Conservation (phyloP, 64 coral and sea anemone genomes). For the Acropora tenuis region DNA sequence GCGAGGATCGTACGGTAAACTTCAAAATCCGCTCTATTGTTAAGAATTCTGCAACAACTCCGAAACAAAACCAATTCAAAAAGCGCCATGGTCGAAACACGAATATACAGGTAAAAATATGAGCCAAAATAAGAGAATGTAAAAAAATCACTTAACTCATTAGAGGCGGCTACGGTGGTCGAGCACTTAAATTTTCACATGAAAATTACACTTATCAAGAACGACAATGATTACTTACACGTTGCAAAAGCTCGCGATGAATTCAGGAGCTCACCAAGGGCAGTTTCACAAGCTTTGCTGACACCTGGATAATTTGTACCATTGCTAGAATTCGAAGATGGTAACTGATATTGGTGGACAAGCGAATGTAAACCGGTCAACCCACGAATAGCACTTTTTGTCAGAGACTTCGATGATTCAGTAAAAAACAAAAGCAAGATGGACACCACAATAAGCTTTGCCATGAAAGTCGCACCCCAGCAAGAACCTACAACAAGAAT, state of each 20-base stretch:
- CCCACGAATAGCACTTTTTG: not conserved
- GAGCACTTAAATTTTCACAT: no score
- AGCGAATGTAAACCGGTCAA: not conserved
- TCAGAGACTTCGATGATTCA: not conserved
- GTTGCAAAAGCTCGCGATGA: not conserved
- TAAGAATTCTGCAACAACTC: no score
- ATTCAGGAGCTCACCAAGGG: not conserved
- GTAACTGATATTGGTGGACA: not conserved
- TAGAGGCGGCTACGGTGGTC: no score
- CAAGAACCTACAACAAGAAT: not conserved
- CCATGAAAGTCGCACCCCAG: not conserved
- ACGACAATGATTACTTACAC: not conserved
- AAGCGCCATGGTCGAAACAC: no score
- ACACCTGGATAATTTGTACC: not conserved
- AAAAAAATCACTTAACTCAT: no score
- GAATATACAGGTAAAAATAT: no score
- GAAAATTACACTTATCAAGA: no score
- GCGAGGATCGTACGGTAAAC: no score
- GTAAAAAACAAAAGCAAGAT: not conserved
- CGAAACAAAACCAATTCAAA: no score
- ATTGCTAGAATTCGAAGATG: not conserved
- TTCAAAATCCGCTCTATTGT: no score
- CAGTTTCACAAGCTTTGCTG: not conserved
- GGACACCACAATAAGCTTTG: not conserved
- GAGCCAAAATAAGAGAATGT: no score